phyloP scores from a whole-genome alignment of 2,113 vertebrate genomes.

The Pan troglodytes region NHGRI_mPanTro3-v2.1_pri NC_072410.2:56383501-56384000 shows the following conservation, averaged over 20 bases:
- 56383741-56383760: background rate
- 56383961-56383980: background rate
- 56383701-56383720: background rate
- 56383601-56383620: background rate
- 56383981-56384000: background rate
- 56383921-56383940: background rate
- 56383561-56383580: background rate
- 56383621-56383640: background rate
- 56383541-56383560: background rate
- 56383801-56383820: background rate
- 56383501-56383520: background rate
- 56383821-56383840: background rate
- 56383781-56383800: background rate
- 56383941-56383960: background rate
- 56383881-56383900: background rate
- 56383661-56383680: background rate
- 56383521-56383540: background rate
- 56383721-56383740: background rate
- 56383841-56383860: constrained; percentile 35
- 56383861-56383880: constrained; percentile 40
- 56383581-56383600: background rate
- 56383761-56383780: background rate
- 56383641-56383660: background rate
- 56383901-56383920: background rate
- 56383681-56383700: background rate